Conservation (phyloP, 2,113 vertebrate species). For the Eptesicus fuscus region DNA sequence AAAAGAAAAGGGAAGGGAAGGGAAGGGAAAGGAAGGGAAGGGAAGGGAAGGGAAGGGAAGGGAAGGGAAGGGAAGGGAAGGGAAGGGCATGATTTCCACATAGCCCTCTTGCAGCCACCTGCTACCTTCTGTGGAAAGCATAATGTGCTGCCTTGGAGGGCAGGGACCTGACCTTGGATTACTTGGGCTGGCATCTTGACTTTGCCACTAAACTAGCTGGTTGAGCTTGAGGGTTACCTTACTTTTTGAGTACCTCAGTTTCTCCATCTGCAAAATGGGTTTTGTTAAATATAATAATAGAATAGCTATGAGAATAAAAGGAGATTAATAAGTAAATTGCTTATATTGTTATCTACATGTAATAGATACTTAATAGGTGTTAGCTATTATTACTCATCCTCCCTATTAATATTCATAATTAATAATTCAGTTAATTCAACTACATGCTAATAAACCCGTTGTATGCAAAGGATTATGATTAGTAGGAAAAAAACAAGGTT, state of each 20-base stretch:
- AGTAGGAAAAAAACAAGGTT: neutral
- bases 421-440: neutral
- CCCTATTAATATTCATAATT: neutral
- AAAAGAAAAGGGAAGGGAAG: fast-evolving
- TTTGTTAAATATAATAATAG: neutral
- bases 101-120: neutral
- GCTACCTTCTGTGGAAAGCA: neutral
- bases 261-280: neutral
- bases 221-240: neutral
- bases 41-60: too few species aligned
- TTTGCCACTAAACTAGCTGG: neutral
- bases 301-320: neutral
- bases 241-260: neutral
- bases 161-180: fast-evolving
- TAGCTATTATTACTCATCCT: neutral
- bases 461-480: neutral
- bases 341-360: neutral
- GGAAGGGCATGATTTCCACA: neutral
- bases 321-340: neutral
- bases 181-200: neutral
- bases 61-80: too few species aligned
- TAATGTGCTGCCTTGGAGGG: fast-evolving
- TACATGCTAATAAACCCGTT: neutral
- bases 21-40: too few species aligned
- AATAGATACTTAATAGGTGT: neutral